phyloP scores from a whole-genome alignment of 30 jellyfish, hydroid and myxozoan genomes.

The Chrysaora quinquecirrha region DNA sequence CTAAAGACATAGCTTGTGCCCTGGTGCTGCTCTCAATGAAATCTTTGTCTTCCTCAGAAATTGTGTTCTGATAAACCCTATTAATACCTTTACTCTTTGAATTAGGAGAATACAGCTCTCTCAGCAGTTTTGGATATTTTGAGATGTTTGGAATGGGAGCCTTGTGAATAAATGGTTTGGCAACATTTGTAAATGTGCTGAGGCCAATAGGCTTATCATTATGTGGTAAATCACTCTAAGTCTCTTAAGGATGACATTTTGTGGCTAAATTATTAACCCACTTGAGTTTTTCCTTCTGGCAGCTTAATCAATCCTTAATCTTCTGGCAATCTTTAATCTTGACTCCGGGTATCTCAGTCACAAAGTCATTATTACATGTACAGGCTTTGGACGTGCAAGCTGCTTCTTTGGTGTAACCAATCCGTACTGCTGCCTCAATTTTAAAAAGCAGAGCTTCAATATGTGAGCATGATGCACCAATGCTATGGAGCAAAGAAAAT shows the following conservation, averaged over 20 bases:
- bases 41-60: background rate
- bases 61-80: background rate
- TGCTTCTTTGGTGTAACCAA: background rate
- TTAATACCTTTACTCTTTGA: background rate
- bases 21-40: background rate
- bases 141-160: no score
- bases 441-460: no score
- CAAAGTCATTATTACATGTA: no score
- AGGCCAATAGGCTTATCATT: background rate
- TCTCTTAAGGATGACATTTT: background rate
- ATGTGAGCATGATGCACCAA: slow-evolving; percentile 9
- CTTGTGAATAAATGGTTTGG: no score
- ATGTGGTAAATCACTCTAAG: background rate
- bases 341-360: no score
- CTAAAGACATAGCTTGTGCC: background rate
- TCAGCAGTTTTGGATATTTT: no score
- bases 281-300: background rate
- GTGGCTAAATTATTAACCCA: background rate
- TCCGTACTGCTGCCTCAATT: background rate
- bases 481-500: background rate
- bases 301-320: background rate
- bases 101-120: no score
- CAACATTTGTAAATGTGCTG: no score
- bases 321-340: no score
- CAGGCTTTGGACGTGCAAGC: background rate